Percentiles rank a stretch among this genome's conserved stretches.
These are phyloP conservation scores for Camelus dromedarius DNA, from an alignment of 2,113 vertebrate genomes.

Conservation along the genomic window DNA sequence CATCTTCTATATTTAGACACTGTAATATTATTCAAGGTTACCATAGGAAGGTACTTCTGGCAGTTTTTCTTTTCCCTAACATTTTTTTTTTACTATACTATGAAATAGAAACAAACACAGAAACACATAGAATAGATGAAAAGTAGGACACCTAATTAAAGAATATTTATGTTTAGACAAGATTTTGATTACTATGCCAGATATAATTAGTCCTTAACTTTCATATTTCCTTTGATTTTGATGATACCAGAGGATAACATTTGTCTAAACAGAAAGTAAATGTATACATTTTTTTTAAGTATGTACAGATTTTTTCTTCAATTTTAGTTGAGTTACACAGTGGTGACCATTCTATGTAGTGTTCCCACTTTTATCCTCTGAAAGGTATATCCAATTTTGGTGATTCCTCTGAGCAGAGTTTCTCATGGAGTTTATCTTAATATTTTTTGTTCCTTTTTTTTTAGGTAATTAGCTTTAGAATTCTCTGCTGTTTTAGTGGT, in stretches of 20 bases:
- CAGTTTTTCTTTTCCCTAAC: constrained; percentile 10
- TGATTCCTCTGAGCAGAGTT: neutral
- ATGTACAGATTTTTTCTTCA: neutral
- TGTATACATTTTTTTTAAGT: neutral
- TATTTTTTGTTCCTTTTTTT: neutral
- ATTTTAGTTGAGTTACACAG: constrained; percentile 11
- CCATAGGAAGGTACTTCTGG: constrained; percentile 43
- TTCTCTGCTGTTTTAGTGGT: neutral
- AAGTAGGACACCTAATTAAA: neutral
- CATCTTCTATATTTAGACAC: constrained; percentile 72
- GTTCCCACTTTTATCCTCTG: neutral
- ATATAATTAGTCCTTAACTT: constrained; percentile 25
- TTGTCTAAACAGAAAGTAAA: neutral
- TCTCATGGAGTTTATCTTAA: neutral
- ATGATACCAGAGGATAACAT: neutral
- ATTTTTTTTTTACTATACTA: neutral
- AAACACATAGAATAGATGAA: neutral
- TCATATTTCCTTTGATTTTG: constrained; percentile 22
- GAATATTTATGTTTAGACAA: neutral
- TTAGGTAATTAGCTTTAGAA: neutral
- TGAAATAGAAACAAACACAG: neutral
- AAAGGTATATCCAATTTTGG: neutral
- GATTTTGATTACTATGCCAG: neutral
- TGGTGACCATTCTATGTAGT: neutral
- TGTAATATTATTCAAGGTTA: constrained; percentile 70